Base-by-base conservation (phyloP, 2,113 vertebrate genomes). In the Andinoacara biseriatus region DNA sequence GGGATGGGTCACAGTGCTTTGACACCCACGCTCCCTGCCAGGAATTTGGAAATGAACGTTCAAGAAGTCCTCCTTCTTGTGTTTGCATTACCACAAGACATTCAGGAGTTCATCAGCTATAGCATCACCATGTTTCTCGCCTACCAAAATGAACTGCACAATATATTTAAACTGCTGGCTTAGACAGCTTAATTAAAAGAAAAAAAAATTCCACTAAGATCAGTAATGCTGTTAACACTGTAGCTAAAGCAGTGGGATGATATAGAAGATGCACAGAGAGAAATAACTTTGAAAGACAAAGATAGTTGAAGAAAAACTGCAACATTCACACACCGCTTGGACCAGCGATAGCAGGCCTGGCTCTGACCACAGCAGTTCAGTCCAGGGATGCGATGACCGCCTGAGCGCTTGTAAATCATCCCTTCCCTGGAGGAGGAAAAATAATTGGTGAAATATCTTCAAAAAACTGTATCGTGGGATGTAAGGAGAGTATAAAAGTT, bases 361-460 rank as follows among this genome's bases (percentile, higher is more conserved):
- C 96, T 96, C 33, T 97, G 97, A 65, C 98, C 98, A 1, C 98
- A 99, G 95, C 98, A 99, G 90, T 99, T 99, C 91, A 99, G 86
- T 17, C 98, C 97, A 1, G 98, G 98, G 83, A 99, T 99, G 79
- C 97, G 96, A 87, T 99, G 97, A 52, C 98, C 98, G 10, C 98
- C 98, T 0, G 98, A 99, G 59, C 97, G 96, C 87, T 99, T 99
- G 93, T 97, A 96, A 88, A 99, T 96, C 96, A 97, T 96, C 5
- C 98, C 98, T 89, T 99, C 98, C 92, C 98, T 99, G 94, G 78
- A 94, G 93, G 14, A 85, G 35, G 82, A 9, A 59, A 58, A 10
- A 75, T 15, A 35, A 75, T 43, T 72, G 67, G 46, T 72, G 67
- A 72, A 58, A 72, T 54, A 72, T 20, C 52, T 72, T 43, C 13